Percentiles rank a stretch among this genome's conserved stretches.
phyloP scores from a whole-genome alignment of 2,888 invertebrate species.

The Alviniconcha strummeri region DNA sequence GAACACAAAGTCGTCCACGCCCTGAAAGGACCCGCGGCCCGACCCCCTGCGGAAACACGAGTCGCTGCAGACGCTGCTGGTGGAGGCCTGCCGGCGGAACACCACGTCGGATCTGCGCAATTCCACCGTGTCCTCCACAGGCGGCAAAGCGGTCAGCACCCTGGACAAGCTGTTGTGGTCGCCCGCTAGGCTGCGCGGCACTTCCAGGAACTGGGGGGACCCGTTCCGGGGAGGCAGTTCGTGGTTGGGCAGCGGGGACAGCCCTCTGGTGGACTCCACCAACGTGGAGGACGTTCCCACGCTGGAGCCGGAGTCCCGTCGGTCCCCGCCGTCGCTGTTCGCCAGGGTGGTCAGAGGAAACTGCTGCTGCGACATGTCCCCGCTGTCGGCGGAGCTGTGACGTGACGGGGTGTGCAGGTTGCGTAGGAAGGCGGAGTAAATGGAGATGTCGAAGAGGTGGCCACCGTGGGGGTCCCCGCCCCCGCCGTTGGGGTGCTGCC shows the following conservation, averaged over 20 bases:
- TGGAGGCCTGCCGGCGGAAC: too few species aligned
- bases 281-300: not conserved
- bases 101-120: not conserved
- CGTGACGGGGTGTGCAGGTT: slow-evolving; percentile 32
- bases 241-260: not conserved
- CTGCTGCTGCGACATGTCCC: slow-evolving; percentile 5
- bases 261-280: not conserved
- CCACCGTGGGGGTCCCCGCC: not conserved
- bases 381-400: slow-evolving; percentile 24
- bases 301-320: not conserved
- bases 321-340: not conserved
- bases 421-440: slow-evolving; percentile 33
- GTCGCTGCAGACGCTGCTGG: not conserved
- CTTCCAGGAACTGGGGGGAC: not conserved
- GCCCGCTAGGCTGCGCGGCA: not conserved
- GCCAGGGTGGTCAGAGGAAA: not conserved
- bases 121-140: not conserved
- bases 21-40: not conserved
- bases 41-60: not conserved
- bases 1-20: slow-evolving; percentile 27
- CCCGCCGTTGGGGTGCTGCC: not conserved
- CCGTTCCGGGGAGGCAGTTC: not conserved
- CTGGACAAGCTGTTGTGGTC: not conserved
- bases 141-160: not conserved
- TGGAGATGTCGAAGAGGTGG: slow-evolving; percentile 23